phyloP scores from a whole-genome alignment of 1,140 invertebrate species.

The Saxidomus purpurata region DNA sequence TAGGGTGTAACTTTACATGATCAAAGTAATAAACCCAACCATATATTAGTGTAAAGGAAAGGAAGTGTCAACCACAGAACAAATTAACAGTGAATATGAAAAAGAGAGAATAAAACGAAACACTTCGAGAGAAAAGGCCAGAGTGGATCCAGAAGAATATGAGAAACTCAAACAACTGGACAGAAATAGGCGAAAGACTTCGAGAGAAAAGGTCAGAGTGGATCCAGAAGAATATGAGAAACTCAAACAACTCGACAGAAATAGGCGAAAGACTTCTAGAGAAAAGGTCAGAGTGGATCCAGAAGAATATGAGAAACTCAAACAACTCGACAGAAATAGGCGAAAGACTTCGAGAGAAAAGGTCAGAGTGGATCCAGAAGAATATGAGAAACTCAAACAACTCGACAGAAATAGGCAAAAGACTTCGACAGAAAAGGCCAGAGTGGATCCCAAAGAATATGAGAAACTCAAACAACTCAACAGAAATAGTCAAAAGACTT shows the following conservation, averaged over 20 bases:
- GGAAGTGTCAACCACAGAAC: slow-evolving; percentile 41
- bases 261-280: slow-evolving; percentile 9
- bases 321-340: background rate
- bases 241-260: background rate
- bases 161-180: background rate
- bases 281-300: background rate
- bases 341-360: background rate
- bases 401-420: background rate
- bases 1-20: slow-evolving; percentile 39
- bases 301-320: background rate
- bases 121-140: background rate
- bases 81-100: slow-evolving; percentile 44
- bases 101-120: slow-evolving; percentile 43
- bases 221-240: background rate
- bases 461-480: background rate
- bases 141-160: background rate
- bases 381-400: background rate
- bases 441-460: background rate
- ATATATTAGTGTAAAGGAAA: slow-evolving; percentile 40
- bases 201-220: background rate
- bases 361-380: background rate
- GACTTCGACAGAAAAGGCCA: background rate
- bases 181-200: background rate
- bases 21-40: slow-evolving; percentile 42
- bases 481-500: background rate